phyloP scores from a whole-genome alignment of 2,113 vertebrate species.

The Ancistrus triradiatus region DNA sequence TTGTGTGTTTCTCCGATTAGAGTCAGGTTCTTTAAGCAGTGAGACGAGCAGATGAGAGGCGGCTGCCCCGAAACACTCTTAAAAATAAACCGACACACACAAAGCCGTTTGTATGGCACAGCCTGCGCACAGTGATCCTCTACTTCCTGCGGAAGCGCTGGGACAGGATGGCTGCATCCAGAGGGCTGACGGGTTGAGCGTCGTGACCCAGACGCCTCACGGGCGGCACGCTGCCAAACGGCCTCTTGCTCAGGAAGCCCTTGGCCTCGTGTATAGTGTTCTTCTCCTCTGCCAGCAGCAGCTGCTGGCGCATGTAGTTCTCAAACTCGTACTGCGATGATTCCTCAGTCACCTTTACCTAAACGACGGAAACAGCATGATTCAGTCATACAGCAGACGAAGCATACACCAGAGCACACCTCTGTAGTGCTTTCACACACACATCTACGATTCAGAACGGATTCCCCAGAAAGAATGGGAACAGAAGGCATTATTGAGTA shows the following conservation, averaged over 20 bases:
- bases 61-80: constrained; percentile 13
- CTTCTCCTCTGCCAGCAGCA: constrained; percentile 95
- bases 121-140: constrained; percentile 38
- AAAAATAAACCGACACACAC: not conserved
- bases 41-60: constrained; percentile 8
- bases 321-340: constrained; percentile 98
- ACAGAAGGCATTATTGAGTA: no score
- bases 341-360: constrained; percentile 92
- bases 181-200: constrained; percentile 89
- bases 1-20: constrained; percentile 17
- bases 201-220: constrained; percentile 92
- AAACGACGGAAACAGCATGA: constrained; percentile 7
- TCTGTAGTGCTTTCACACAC: no score
- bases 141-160: constrained; percentile 93
- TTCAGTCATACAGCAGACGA: not conserved
- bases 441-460: no score
- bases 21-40: constrained; percentile 17
- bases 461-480: no score
- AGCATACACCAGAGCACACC: no score
- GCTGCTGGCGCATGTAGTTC: constrained; percentile 99
- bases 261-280: constrained; percentile 93
- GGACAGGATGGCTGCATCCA: constrained; percentile 92
- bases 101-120: constrained; percentile 2
- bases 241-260: constrained; percentile 86
- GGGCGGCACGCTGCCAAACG: constrained; percentile 85